phyloP scores from a whole-genome alignment of 1,140 invertebrate genomes.

The Leptinotarsa undecemlineata region DNA sequence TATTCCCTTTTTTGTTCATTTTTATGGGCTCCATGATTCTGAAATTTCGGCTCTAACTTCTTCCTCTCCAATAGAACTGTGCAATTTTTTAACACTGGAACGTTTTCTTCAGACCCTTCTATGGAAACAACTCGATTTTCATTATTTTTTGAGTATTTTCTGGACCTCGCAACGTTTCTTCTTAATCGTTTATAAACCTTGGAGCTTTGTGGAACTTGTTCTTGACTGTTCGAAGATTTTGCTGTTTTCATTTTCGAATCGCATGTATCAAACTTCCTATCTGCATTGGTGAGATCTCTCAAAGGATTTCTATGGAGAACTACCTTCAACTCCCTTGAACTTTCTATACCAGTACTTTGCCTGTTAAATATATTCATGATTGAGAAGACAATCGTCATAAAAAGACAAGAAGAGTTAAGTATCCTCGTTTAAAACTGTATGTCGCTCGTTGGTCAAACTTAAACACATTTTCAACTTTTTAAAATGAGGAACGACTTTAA shows the following conservation, averaged over 20 bases:
- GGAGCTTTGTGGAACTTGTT: background rate
- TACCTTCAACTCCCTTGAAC: background rate
- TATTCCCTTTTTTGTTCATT: background rate
- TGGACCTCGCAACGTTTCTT: background rate
- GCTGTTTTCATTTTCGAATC: background rate
- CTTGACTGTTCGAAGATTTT: background rate
- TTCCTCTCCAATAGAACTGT: background rate
- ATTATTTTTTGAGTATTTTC: background rate
- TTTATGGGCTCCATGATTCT: background rate
- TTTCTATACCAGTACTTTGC: too few relatives aligned
- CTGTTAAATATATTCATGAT: background rate
- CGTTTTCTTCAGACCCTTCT: background rate
- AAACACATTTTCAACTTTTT: too few relatives aligned
- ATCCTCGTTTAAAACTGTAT: constrained; percentile 3
- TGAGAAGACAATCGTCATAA: background rate
- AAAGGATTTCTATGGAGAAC: background rate
- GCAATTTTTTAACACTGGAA: background rate
- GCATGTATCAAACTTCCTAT: background rate
- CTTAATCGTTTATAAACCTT: background rate
- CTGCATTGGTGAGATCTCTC: background rate
- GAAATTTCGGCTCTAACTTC: background rate
- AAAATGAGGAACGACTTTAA: too few relatives aligned
- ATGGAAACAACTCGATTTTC: background rate
- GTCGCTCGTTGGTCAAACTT: too few relatives aligned
- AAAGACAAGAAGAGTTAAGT: background rate